A percentile compares a stretch with the other conserved stretches of the same genome.
phyloP scores from a whole-genome alignment of 2,888 invertebrate species.

The Rosalia funebris region DNA sequence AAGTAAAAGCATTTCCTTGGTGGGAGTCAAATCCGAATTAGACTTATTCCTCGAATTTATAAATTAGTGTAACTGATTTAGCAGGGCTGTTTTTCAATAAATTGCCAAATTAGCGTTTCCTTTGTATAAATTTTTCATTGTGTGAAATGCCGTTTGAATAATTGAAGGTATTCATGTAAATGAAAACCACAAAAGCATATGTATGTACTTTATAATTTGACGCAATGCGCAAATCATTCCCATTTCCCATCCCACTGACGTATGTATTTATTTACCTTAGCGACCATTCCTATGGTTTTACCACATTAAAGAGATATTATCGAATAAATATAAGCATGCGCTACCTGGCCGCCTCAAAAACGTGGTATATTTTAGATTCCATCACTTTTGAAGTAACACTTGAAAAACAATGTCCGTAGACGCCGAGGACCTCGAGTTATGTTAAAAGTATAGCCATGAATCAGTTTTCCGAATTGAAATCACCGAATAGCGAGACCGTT shows the following conservation, averaged over 20 bases:
- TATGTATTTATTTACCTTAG: conserved; percentile 52
- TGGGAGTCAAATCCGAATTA: conserved; percentile 37
- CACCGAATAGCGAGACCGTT: conserved; percentile 51
- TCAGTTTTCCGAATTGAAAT: conserved; percentile 49
- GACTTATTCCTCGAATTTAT: not conserved
- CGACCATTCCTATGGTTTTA: conserved; percentile 45
- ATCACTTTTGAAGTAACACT: conserved; percentile 16
- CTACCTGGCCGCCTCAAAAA: conserved; percentile 44
- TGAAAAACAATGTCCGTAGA: conserved; percentile 13
- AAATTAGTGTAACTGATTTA: too few relatives aligned
- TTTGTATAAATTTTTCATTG: too few relatives aligned
- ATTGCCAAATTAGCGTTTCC: too few relatives aligned
- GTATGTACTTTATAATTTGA: conserved; percentile 31
- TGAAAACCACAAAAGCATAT: too few relatives aligned
- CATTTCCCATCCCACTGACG: conserved; percentile 27
- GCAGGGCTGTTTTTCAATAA: too few relatives aligned
- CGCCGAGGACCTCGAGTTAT: conserved; percentile 16
- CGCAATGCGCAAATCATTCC: conserved; percentile 45
- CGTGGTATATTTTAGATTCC: conserved; percentile 36
- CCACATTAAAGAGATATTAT: conserved; percentile 53
- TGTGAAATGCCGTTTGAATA: too few relatives aligned
- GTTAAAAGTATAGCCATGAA: conserved; percentile 44
- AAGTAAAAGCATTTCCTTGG: conserved; percentile 42
- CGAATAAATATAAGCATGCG: conserved; percentile 59
- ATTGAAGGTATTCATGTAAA: too few relatives aligned